Evolutionary conservation across 1,140 invertebrate genomes (phyloP), one percentile per base, ranked within the genome.

Genomic region (Nomia melanderi): DNA sequence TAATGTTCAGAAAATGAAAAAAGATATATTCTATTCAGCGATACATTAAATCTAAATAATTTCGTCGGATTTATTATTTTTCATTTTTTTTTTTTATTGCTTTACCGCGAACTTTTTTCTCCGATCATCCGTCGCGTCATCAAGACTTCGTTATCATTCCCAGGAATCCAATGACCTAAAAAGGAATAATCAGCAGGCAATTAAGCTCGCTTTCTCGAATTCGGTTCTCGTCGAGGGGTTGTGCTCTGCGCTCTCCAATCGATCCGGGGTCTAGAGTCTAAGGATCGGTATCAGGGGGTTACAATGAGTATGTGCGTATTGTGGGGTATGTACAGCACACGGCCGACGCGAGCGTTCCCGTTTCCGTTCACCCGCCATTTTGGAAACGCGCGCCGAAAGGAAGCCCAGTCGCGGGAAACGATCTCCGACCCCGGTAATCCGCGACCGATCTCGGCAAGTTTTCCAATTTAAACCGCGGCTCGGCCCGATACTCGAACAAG

Each of bases 291-390:
- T 54, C 33, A 54, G n/a, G 64, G 65, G 59, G 56, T 23, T 75
- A 70, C 81, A 63, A 82, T 83, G 79, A n/a, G 77, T 81, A 73
- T 75, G 80, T 62, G 73, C 77, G 64, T 74, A 78, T 71, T 50
- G 47, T 82, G 78, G 41, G 69, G 66, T 83, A 82, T 67, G 54
- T 75, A 72, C 78, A 72, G 69, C 66, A 78, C 60, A 73, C 39
- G 39, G 57, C 23, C 9, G 14, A 6, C 27, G 20, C 23, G 25
- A 23, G 36, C 17, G 57, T 31, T 36, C 36, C 14, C 27, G 64
- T 53, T 27, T 27, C 54, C 39, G 29, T 60, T 75, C n/a, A n/a
- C 27, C 17, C n/a, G 4, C 36, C 0, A 2, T 44, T 27, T 44
- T 20, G 29, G n/a, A 53, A 53, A n/a, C 53, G 31, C 73, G 73